A percentile compares a stretch with the other conserved stretches of the same genome.
Evolutionary conservation across 2,888 invertebrate species (phyloP).

Genomic region (Apamea anceps): DNA sequence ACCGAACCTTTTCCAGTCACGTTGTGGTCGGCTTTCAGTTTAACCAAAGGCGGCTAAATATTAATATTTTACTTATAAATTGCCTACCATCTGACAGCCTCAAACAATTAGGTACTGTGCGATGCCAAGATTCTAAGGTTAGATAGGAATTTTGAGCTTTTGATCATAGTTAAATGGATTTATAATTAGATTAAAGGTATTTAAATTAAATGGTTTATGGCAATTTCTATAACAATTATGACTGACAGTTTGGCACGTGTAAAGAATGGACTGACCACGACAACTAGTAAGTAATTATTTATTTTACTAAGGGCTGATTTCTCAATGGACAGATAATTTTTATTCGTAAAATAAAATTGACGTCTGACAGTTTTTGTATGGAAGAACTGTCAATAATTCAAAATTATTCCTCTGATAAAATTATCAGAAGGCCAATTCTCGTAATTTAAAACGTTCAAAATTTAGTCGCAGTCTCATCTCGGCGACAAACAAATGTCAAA

Average conservation of each 20-base stretch:
- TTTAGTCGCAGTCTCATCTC: too few relatives aligned
- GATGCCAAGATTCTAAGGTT: not conserved
- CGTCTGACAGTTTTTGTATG: too few relatives aligned
- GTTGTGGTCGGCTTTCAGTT: not conserved
- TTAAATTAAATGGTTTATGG: not conserved
- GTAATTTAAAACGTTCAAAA: too few relatives aligned
- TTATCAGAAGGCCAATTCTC: too few relatives aligned
- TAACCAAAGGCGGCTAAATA: not conserved
- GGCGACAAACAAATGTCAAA: too few relatives aligned
- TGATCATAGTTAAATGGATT: not conserved
- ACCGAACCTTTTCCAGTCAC: not conserved
- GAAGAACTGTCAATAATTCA: too few relatives aligned
- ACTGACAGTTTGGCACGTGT: not conserved
- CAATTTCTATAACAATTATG: not conserved
- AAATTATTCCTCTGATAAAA: too few relatives aligned
- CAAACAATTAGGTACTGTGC: not conserved
- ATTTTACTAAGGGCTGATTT: too few relatives aligned
- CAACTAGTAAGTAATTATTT: not conserved
- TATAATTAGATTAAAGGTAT: not conserved
- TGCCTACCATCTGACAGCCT: not conserved
- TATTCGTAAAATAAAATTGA: too few relatives aligned
- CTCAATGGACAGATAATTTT: too few relatives aligned
- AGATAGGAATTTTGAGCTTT: not conserved
- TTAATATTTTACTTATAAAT: not conserved
- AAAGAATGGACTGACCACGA: not conserved